Evolutionary conservation across 2,113 vertebrate genomes (phyloP).

Genomic region (Malurus cyaneus): DNA sequence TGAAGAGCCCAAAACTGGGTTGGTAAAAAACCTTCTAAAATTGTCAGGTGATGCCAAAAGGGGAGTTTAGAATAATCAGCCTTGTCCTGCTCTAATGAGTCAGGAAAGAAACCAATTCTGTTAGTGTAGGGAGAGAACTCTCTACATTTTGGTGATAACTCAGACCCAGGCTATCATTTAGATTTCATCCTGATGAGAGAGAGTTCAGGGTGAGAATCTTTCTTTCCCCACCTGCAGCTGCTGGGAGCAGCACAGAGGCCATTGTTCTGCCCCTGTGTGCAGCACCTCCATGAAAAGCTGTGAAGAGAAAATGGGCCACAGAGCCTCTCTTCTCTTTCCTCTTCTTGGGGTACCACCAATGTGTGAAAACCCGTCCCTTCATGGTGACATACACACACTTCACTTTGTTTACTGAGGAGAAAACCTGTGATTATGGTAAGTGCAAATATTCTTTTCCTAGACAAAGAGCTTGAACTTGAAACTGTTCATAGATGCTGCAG

Average conservation of each 20-base stretch:
- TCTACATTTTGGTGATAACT: neutral
- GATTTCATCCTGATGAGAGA: neutral
- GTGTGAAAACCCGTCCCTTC: neutral
- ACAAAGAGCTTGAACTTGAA: neutral
- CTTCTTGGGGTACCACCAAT: neutral
- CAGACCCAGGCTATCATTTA: neutral
- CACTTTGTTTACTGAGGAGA: neutral
- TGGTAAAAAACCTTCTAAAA: neutral
- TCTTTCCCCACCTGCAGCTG: neutral
- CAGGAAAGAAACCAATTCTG: neutral
- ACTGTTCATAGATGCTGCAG: neutral
- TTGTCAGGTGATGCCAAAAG: neutral
- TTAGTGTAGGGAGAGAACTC: neutral
- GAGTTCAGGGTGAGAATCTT: neutral
- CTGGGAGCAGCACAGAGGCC: too few relatives aligned
- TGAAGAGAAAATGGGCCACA: neutral
- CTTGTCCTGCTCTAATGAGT: neutral
- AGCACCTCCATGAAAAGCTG: neutral
- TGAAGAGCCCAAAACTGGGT: neutral
- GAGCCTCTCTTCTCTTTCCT: neutral
- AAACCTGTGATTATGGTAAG: neutral
- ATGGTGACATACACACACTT: neutral
- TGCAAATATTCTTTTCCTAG: neutral
- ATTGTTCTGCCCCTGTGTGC: neutral
- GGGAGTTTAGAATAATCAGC: neutral